Percentiles rank a stretch among this genome's conserved stretches.
Conservation (phyloP, 2,888 invertebrate species). For the Drosophila atripex region DNA sequence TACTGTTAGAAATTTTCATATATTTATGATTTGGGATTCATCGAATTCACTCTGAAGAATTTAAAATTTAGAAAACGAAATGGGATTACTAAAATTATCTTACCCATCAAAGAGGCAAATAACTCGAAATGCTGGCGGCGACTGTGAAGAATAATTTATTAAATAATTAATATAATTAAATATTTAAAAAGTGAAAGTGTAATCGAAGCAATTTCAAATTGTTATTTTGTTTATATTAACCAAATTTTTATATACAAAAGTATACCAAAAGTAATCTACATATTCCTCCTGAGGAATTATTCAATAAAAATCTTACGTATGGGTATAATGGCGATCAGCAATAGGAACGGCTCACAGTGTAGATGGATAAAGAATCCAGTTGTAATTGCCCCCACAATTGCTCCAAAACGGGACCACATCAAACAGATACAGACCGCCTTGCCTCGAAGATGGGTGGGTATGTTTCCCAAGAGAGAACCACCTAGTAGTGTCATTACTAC, state of each 20-base stretch:
- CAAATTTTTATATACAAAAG: no score
- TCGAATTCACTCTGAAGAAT: background rate
- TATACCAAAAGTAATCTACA: no score
- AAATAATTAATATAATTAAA: no score
- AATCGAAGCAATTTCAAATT: no score
- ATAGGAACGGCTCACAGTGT: constrained; percentile 48
- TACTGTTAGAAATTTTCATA: no score
- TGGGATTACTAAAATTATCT: background rate
- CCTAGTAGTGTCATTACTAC: constrained; percentile 57
- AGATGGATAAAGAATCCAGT: constrained; percentile 49
- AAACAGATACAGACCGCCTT: constrained; percentile 63
- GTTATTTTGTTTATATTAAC: no score
- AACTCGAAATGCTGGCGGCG: constrained; percentile 26
- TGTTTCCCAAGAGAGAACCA: constrained; percentile 55
- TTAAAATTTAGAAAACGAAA: background rate
- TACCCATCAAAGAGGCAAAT: constrained; percentile 26
- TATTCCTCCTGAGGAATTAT: background rate
- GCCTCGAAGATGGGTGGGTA: constrained; percentile 60
- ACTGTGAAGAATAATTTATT: constrained; percentile 1
- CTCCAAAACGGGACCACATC: constrained; percentile 63
- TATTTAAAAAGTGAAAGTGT: no score
- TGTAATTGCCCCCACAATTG: constrained; percentile 49
- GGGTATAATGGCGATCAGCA: constrained; percentile 49
- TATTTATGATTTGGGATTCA: no score
- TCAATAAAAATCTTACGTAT: constrained; percentile 45